These are phyloP conservation scores for Plotosus lineatus DNA, from an alignment of 2,113 vertebrate genomes.

Conservation along the genomic window DNA sequence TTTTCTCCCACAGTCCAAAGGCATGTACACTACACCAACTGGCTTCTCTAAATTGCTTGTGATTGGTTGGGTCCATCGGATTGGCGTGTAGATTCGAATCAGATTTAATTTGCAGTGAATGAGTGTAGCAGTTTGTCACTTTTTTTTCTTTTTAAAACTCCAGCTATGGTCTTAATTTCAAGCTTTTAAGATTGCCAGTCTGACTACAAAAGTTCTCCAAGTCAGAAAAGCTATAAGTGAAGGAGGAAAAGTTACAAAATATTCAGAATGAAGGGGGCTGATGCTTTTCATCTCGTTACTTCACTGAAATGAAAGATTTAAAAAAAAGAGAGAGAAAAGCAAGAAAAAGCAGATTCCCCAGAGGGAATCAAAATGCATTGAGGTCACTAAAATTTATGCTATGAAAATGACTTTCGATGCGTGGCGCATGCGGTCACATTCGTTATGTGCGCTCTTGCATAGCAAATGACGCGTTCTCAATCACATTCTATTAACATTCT, in stretches of 20 bases:
- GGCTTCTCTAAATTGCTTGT: too few species aligned
- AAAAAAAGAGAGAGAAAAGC: conserved; percentile 22
- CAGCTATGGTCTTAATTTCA: not conserved
- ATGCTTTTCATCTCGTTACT: conserved; percentile 40
- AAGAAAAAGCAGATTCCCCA: conserved; percentile 4
- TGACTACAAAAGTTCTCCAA: not conserved
- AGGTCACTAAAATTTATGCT: conserved; percentile 45
- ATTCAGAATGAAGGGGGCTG: conserved; percentile 30
- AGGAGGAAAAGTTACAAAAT: not conserved
- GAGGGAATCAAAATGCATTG: conserved; percentile 49
- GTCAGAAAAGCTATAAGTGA: not conserved
- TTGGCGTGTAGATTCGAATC: too few species aligned
- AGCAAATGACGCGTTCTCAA: conserved; percentile 46
- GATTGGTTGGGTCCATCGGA: too few species aligned
- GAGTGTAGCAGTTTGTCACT: too few species aligned
- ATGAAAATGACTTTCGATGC: conserved; percentile 47
- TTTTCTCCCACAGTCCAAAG: too few species aligned
- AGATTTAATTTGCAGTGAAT: too few species aligned
- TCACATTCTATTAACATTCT: conserved; percentile 50
- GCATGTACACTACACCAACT: too few species aligned
- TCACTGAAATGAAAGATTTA: conserved; percentile 12
- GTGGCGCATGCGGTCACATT: conserved; percentile 25
- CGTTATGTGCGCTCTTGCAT: conserved; percentile 48
- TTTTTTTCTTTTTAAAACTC: too few species aligned
- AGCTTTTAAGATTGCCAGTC: not conserved